Evolutionary conservation across 2,113 vertebrate genomes (phyloP).

Genomic region (Telmatochromis sp.): DNA sequence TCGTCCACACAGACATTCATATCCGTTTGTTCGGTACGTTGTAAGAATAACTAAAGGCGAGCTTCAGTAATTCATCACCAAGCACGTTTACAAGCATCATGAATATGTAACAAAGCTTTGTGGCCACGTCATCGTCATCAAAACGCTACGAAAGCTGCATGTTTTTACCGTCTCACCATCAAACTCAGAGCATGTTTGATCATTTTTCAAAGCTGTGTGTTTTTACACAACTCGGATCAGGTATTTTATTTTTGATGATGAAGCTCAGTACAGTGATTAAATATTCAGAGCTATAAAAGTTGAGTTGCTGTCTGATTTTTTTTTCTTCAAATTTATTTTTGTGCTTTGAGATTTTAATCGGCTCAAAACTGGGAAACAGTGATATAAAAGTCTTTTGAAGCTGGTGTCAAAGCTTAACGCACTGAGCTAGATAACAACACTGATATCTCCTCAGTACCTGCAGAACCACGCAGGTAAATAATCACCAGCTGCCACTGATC

Average conservation of each 20-base stretch:
- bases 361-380: background rate
- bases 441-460: background rate
- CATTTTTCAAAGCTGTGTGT: background rate
- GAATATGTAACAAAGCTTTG: background rate
- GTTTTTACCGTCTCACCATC: background rate
- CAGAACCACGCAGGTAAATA: background rate
- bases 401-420: background rate
- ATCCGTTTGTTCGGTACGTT: background rate
- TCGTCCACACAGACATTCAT: background rate
- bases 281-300: background rate
- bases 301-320: background rate
- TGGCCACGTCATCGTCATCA: background rate
- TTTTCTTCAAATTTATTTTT: background rate
- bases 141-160: background rate
- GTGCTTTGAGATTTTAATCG: background rate
- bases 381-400: background rate
- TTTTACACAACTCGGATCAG: background rate
- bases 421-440: background rate
- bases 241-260: background rate
- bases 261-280: background rate
- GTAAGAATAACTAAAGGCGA: background rate
- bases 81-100: background rate
- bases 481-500: background rate
- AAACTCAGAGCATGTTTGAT: fast-evolving
- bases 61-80: background rate